Evolutionary conservation across 2,113 vertebrate genomes (phyloP), one percentile per base, ranked within the genome.

Genomic region (Serinus canaria): DNA sequence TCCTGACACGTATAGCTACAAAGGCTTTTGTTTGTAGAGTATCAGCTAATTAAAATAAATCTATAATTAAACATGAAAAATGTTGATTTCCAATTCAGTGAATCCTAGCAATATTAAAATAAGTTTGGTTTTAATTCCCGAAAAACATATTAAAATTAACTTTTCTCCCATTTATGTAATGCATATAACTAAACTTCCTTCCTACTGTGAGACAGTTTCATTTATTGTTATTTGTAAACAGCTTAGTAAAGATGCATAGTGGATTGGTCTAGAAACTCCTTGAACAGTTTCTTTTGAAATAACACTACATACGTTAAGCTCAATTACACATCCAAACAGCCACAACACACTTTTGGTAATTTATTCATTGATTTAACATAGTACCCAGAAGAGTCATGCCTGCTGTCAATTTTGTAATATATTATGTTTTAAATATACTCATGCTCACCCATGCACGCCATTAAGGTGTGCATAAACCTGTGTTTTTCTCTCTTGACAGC

Each of bases 391-490:
- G 98, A 98, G 98, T 98, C 98, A 98, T 98, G 98, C 97, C 96
- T 97, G 97, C 98, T 98, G 98, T 98, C 98, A 98, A 97, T 98
- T 98, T 97, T 97, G 97, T 98, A 98, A 98, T 98, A 98, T 98
- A 98, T 98, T 98, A 98, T 98, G 97, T 98, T 98, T 98, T 98
- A 98, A 98, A 98, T 98, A 98, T 98, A 98, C 98, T 98, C 97
- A 98, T 98, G 98, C 97, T 98, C 98, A 98, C 98, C 98, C 98
- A 98, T 97, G 98, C 98, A 98, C 96, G 96, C 98, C 98, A 98
- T 98, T 98, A 98, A 99, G 98, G 98, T 98, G 98, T 98, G 98
- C 98, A 98, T 98, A 98, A 98, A 98, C 98, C 98, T 98, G 98
- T 98, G 98, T 98, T 98, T 98, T 97, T 98, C 98, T 99, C 99